Conservation (phyloP, 1,140 invertebrate species). For the Euura lappo region DNA sequence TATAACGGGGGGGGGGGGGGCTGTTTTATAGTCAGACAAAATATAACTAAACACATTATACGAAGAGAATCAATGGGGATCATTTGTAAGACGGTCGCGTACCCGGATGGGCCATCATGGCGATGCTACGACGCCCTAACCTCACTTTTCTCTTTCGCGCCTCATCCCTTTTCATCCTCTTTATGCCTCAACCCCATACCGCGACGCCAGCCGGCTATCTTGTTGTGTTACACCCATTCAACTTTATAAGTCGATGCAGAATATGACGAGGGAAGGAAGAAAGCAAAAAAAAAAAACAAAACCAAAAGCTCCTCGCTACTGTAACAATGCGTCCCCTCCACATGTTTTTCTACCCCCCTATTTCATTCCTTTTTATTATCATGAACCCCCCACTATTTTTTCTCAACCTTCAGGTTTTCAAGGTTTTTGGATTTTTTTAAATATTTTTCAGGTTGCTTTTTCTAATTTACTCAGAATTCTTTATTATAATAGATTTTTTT, state of each 20-base stretch:
- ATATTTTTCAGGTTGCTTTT: no score
- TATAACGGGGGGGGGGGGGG: neutral
- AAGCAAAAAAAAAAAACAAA: neutral
- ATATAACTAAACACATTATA: neutral
- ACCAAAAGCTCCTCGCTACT: neutral
- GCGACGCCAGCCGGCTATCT: neutral
- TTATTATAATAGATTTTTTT: neutral
- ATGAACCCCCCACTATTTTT: no score
- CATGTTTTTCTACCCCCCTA: no score
- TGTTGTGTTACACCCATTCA: conserved; percentile 4
- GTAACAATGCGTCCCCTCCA: no score
- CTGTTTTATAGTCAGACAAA: neutral
- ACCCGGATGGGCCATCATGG: neutral
- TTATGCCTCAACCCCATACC: neutral
- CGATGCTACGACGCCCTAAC: conserved; percentile 1
- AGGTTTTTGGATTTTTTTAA: no score
- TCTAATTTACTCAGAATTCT: neutral
- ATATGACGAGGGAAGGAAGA: neutral
- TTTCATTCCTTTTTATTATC: neutral
- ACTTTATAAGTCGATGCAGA: neutral
- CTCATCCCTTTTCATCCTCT: neutral
- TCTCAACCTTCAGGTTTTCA: no score
- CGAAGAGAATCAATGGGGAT: neutral
- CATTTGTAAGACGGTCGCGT: conserved; percentile 6
- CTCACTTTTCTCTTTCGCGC: conserved; percentile 6